Conservation (phyloP, 2,113 vertebrate genomes). For the Aptenodytes forsteri region DNA sequence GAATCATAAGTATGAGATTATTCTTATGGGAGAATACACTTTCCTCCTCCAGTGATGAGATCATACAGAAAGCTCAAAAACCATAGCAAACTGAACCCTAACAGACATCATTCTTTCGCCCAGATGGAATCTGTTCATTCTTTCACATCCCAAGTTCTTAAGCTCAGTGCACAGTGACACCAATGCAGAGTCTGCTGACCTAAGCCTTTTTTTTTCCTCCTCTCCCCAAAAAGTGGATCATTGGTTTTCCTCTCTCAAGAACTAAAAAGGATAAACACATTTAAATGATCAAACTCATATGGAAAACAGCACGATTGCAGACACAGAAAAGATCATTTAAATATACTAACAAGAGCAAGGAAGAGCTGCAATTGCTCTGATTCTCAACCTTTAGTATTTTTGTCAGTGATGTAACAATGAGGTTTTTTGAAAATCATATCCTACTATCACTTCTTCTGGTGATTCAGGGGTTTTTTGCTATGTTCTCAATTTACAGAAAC, state of each 20-base stretch:
- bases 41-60: conserved; percentile 64
- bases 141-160: conserved; percentile 23
- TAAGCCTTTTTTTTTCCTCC: background rate
- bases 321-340: background rate
- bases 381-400: background rate
- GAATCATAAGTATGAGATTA: conserved; percentile 43
- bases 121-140: conserved; percentile 28
- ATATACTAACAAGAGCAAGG: background rate
- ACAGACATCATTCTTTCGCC: background rate
- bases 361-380: background rate
- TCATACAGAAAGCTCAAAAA: conserved; percentile 49
- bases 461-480: background rate
- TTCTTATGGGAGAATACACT: conserved; percentile 58
- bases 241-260: background rate
- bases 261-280: background rate
- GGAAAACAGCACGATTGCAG: background rate
- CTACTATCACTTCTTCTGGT: background rate
- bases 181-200: background rate
- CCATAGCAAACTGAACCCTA: conserved; percentile 25
- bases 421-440: background rate
- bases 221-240: background rate
- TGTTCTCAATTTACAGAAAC: conserved; percentile 27
- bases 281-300: background rate
- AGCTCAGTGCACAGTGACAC: background rate
- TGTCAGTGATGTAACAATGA: background rate